Evolutionary conservation across 2,113 vertebrate species (phyloP).

Genomic region (Pomatorhinus ruficollis): DNA sequence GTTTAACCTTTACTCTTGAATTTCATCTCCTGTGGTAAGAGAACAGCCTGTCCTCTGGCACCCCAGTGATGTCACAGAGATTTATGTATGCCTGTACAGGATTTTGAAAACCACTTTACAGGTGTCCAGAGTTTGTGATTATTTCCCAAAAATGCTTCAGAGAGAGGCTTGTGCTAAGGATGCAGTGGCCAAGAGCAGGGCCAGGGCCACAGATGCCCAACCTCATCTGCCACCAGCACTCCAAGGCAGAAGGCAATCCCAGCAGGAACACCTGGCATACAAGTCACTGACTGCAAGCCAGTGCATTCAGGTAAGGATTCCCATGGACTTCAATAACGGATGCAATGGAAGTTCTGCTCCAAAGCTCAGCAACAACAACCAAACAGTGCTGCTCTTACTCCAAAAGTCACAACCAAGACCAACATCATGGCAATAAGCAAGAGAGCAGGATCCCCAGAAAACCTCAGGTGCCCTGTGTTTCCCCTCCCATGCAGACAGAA

Average conservation of each 20-base stretch:
- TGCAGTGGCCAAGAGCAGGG: not conserved
- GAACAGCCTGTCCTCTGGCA: not conserved
- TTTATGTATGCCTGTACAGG: not conserved
- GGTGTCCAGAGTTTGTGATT: not conserved
- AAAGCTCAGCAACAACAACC: fast-evolving
- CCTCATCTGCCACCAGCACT: not conserved
- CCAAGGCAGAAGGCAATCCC: not conserved
- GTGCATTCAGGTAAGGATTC: not conserved
- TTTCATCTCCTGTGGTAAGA: not conserved
- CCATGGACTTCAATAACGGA: fast-evolving
- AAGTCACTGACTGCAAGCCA: not conserved
- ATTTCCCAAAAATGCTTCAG: not conserved
- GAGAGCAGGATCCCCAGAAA: not conserved
- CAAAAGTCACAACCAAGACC: not conserved
- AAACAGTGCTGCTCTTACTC: not conserved
- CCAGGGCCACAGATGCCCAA: not conserved
- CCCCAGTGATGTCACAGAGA: not conserved
- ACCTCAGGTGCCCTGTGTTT: not conserved
- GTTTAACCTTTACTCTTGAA: not conserved
- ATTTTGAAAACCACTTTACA: not conserved
- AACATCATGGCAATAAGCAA: not conserved
- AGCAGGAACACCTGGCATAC: not conserved
- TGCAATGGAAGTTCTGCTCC: not conserved
- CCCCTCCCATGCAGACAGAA: not conserved
- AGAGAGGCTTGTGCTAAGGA: not conserved